Evolutionary conservation across 2,888 invertebrate species (phyloP).

Genomic region (Galerucella calmariensis): DNA sequence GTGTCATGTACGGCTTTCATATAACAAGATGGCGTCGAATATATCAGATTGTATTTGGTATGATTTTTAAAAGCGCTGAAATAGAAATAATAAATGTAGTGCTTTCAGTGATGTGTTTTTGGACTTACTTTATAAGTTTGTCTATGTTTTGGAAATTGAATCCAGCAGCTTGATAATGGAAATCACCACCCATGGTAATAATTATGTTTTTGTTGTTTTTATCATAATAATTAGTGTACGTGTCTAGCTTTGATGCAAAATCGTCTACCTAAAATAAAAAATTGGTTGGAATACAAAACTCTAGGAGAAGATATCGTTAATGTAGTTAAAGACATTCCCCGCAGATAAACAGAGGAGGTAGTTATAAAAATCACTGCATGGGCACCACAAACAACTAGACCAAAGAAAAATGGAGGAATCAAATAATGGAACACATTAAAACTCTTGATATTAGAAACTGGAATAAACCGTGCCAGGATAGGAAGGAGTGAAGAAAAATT

Average conservation of each 20-base stretch:
- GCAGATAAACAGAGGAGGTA: too few species aligned
- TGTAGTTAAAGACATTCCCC: too few species aligned
- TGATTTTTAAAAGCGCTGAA: slow-evolving; percentile 54
- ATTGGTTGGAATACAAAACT: too few species aligned
- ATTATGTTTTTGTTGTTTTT: slow-evolving; percentile 69
- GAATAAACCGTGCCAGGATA: too few species aligned
- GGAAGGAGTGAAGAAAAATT: too few species aligned
- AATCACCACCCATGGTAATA: slow-evolving; percentile 76
- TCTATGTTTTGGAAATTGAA: slow-evolving; percentile 73
- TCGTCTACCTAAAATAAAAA: slow-evolving; percentile 53
- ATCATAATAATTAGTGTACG: slow-evolving; percentile 62
- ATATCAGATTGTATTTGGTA: slow-evolving; percentile 76
- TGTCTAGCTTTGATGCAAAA: slow-evolving; percentile 55
- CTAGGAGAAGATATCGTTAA: too few species aligned
- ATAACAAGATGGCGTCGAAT: slow-evolving; percentile 88
- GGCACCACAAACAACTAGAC: too few species aligned
- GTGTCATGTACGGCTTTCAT: slow-evolving; percentile 79
- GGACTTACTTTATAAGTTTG: slow-evolving; percentile 62
- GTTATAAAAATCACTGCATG: too few species aligned
- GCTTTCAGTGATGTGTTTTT: too few species aligned
- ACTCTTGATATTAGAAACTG: too few species aligned
- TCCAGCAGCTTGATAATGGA: slow-evolving; percentile 71
- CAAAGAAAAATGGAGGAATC: too few species aligned
- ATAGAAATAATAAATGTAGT: not conserved
- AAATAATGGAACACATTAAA: too few species aligned